Evolutionary conservation across 2,888 invertebrate species (phyloP), one percentile per base, ranked within the genome.

Genomic region (Gisinianus flammeolus): DNA sequence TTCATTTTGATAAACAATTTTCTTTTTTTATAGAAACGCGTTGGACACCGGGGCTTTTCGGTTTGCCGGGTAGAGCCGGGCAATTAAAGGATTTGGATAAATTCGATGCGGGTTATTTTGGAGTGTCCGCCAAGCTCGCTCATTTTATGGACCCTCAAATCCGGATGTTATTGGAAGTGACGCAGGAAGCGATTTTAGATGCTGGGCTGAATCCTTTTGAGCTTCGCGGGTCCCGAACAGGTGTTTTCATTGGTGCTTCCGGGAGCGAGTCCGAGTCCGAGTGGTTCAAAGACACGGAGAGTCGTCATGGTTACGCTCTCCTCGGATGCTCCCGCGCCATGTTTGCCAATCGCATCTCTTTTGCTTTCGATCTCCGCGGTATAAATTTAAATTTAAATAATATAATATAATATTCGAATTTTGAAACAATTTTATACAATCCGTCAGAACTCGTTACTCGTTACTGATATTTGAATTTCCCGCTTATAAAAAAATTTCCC

Each of bases 361-460:
- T n/a, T n/a, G n/a, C n/a, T 70, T 26, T 62, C 70, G 2, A 30
- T 77, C 64, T 70, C 70, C 44, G n/a, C n/a, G n/a, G n/a, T 77
- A 69, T 64, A 70, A 58, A 30, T 77, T 77, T 71, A 71, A 77
- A 62, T 69, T 77, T 64, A n/a, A n/a, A n/a, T n/a, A n/a, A n/a
- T n/a, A 33, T 5, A 68, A 35, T 16, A n/a, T 6, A 54, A 16
- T 54, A 54, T 3, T 54, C 54, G 3, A 54, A 16, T 78, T 78
- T 24, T 10, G 16, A 4, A 54, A 16, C 8, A 54, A n/a, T 44
- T 10, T 44, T 44, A 97, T 93, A 88, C 93, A 96, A 35, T 88
- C 98, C 66, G 98, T 98, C 88, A 97, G 98, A 1, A 98, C 98
- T 12, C 99, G 98, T 88, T 97, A 97, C 0, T 97, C 97, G 85